Evolutionary conservation across 2,888 invertebrate species (phyloP).

Genomic region (Papilio gigon): DNA sequence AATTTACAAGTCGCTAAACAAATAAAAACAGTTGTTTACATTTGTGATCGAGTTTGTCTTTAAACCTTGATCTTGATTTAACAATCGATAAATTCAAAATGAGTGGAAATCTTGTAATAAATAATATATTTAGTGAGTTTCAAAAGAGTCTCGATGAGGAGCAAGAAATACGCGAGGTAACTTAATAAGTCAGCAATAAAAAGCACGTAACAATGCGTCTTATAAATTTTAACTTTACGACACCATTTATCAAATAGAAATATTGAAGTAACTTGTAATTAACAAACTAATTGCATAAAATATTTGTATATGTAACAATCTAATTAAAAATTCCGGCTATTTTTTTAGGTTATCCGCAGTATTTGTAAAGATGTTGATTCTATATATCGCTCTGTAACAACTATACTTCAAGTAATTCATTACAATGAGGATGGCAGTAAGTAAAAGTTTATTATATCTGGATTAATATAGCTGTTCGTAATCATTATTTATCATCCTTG

Average conservation of each 20-base stretch:
- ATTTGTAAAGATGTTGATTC: conserved; percentile 90
- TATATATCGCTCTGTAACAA: conserved; percentile 88
- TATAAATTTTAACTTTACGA: conserved; percentile 14
- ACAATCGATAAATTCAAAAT: conserved; percentile 46
- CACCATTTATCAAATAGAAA: conserved; percentile 15
- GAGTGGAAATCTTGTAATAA: conserved; percentile 71
- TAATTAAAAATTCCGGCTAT: not conserved
- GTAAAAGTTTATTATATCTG: conserved; percentile 52
- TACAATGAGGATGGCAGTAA: conserved; percentile 87
- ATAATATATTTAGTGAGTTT: conserved; percentile 87
- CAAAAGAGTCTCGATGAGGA: conserved; percentile 90
- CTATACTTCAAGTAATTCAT: conserved; percentile 91
- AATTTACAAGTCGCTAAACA: not conserved
- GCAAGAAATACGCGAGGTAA: conserved; percentile 91
- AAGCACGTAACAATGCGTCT: not conserved
- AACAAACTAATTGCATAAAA: not conserved
- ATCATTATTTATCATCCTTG: not conserved
- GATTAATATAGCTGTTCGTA: not conserved
- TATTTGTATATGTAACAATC: not conserved
- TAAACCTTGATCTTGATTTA: not conserved
- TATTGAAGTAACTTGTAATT: not conserved
- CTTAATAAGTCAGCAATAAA: conserved; percentile 13
- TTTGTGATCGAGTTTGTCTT: not conserved
- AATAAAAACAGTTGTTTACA: conserved; percentile 9
- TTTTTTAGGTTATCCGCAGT: conserved; percentile 84